Conservation (phyloP, 2,888 invertebrate genomes). For the Clistopyga incitator region DNA sequence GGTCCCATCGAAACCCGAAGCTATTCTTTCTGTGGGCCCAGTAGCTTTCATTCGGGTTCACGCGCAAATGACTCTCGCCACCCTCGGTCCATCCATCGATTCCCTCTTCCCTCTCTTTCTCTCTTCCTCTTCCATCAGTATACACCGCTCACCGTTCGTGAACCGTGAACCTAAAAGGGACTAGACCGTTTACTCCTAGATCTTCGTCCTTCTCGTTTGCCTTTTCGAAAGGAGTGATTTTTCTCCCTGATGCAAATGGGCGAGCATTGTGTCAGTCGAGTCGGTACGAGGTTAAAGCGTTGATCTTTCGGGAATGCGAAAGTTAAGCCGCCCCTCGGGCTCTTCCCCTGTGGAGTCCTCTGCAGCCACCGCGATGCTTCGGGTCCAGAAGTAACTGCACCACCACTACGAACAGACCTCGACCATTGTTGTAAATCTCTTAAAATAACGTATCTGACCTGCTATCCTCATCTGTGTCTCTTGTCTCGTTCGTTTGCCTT, state of each 20-base stretch:
- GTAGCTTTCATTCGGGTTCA: conserved; percentile 24
- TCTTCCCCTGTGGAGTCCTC: conserved; percentile 23
- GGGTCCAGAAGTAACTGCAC: conserved; percentile 45
- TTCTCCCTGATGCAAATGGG: conserved; percentile 64
- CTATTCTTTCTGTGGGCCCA: not conserved
- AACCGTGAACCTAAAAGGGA: conserved; percentile 28
- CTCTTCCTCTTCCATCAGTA: conserved; percentile 12
- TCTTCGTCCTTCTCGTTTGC: conserved; percentile 31
- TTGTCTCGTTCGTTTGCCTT: conserved; percentile 59
- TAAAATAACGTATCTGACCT: conserved; percentile 78
- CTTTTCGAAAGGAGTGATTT: conserved; percentile 66
- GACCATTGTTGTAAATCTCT: conserved; percentile 78
- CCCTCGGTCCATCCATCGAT: conserved; percentile 39
- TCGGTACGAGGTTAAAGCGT: conserved; percentile 56
- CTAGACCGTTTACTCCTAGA: not conserved
- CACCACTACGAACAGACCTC: not conserved
- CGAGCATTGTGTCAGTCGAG: conserved; percentile 57
- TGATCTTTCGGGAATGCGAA: conserved; percentile 67
- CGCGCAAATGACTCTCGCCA: conserved; percentile 53
- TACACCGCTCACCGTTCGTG: not conserved
- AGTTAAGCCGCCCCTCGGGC: conserved; percentile 59
- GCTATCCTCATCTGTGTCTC: conserved; percentile 66
- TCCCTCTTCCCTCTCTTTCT: conserved; percentile 10
- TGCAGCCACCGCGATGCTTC: conserved; percentile 48
- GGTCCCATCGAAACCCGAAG: conserved; percentile 14